Conservation (phyloP, 2,888 invertebrate species). For the Netelia inedita region DNA sequence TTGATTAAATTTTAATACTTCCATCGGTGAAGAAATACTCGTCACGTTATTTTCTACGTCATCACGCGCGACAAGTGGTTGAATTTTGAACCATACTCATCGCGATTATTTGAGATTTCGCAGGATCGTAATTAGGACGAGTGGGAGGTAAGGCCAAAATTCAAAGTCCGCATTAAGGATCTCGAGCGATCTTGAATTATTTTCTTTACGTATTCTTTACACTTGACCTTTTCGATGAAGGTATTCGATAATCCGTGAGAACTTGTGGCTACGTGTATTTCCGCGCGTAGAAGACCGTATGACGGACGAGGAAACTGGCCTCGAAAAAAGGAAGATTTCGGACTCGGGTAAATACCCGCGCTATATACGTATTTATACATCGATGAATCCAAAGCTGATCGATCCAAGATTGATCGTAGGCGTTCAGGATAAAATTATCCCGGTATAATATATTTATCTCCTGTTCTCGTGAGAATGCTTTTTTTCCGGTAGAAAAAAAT, state of each 20-base stretch:
- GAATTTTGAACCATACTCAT: background rate
- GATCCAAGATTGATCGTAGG: too few species aligned
- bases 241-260: background rate
- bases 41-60: too few species aligned
- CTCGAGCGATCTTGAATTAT: conserved; percentile 31
- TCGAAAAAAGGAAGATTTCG: background rate
- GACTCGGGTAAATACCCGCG: too few species aligned
- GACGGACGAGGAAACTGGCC: background rate
- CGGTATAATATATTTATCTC: too few species aligned
- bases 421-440: too few species aligned
- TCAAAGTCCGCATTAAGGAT: background rate
- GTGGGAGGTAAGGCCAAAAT: background rate
- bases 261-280: background rate
- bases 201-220: conserved; percentile 16
- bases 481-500: too few species aligned
- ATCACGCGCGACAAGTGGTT: background rate
- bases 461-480: too few species aligned
- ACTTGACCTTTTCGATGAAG: conserved; percentile 28
- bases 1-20: too few species aligned
- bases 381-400: too few species aligned
- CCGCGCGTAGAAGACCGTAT: background rate
- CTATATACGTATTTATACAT: too few species aligned
- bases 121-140: background rate
- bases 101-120: background rate
- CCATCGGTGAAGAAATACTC: background rate